Evolutionary conservation across 2,797 vertebrate species (phyloP).

Genomic region (Chaetophractus vellerosus): DNA sequence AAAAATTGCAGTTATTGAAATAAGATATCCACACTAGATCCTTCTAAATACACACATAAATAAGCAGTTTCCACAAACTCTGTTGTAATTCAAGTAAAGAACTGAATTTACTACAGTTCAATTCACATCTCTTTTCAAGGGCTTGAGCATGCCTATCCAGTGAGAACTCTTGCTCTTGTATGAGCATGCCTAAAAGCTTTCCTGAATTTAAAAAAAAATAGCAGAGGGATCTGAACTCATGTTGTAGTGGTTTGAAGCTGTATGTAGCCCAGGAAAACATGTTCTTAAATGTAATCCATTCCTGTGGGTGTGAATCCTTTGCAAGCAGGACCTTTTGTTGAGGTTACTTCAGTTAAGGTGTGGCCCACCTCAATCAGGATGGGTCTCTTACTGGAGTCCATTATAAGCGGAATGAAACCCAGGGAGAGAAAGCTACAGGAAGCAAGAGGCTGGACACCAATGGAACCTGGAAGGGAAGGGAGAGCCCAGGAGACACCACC

Average conservation of each 20-base stretch:
- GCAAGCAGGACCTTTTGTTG: too few relatives aligned
- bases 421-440: too few relatives aligned
- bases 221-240: not conserved
- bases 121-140: constrained; percentile 22
- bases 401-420: too few relatives aligned
- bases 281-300: too few relatives aligned
- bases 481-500: too few relatives aligned
- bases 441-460: too few relatives aligned
- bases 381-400: too few relatives aligned
- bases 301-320: too few relatives aligned
- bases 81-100: constrained; percentile 61
- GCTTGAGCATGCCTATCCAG: constrained; percentile 19
- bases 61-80: not conserved
- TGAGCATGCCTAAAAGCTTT: not conserved
- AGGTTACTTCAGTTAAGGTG: too few relatives aligned
- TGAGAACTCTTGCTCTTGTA: constrained; percentile 34
- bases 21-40: constrained; percentile 73
- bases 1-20: constrained; percentile 79
- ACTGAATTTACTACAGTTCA: constrained; percentile 20
- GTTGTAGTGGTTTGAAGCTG: not conserved
- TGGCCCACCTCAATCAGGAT: too few relatives aligned
- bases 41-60: constrained; percentile 67
- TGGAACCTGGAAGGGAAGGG: too few relatives aligned
- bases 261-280: too few relatives aligned
- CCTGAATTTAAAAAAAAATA: not conserved